Conservation (phyloP, 2,888 invertebrate species). For the Glyphotaelius pellucidus region DNA sequence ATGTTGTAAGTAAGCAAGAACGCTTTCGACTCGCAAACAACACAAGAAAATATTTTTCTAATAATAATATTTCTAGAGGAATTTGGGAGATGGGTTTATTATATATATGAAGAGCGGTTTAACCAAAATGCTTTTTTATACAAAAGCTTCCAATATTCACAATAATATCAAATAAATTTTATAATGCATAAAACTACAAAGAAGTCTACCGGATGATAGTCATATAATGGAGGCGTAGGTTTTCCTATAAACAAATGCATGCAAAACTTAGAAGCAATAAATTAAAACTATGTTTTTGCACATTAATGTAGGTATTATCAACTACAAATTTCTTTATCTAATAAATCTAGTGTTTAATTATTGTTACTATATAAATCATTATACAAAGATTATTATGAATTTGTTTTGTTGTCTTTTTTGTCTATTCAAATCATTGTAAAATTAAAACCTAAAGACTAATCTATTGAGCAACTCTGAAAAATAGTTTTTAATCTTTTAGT, state of each 20-base stretch:
- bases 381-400: background rate
- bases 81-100: background rate
- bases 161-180: conserved; percentile 28
- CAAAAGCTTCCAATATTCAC: conserved; percentile 37
- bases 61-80: conserved; percentile 2
- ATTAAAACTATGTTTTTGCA: background rate
- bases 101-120: background rate
- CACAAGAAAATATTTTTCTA: background rate
- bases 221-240: conserved; percentile 25
- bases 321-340: background rate
- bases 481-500: background rate
- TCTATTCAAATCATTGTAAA: background rate
- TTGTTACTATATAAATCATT: background rate
- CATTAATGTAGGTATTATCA: background rate
- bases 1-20: background rate
- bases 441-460: conserved; percentile 58
- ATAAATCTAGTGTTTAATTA: conserved; percentile 27
- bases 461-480: conserved; percentile 53
- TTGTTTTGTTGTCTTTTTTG: background rate
- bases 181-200: conserved; percentile 27
- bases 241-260: conserved; percentile 39
- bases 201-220: conserved; percentile 45
- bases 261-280: conserved; percentile 20
- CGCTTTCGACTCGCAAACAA: background rate
- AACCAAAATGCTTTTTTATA: conserved; percentile 11